Percentiles rank a stretch among this genome's conserved stretches.
These are phyloP conservation scores for Asbolus verrucosus DNA, from an alignment of 1,140 invertebrate genomes.

Conservation along the genomic window DNA sequence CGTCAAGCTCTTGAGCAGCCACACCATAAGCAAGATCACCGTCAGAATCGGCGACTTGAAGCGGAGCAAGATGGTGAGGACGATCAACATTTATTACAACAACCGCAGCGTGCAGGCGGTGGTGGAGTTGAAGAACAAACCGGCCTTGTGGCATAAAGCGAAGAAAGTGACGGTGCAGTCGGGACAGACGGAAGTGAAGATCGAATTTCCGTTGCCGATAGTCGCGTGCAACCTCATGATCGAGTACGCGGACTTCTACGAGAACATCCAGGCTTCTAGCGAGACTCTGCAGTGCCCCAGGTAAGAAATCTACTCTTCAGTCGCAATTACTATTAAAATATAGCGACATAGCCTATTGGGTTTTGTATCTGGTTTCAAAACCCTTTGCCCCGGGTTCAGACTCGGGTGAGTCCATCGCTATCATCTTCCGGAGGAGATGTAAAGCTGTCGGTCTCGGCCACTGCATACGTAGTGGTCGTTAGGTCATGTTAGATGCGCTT, in stretches of 20 bases:
- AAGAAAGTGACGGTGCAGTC: conserved; percentile 90
- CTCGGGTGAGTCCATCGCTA: no score
- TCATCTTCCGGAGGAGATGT: no score
- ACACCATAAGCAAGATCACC: conserved; percentile 94
- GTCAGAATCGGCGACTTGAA: conserved; percentile 95
- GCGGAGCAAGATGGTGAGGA: conserved; percentile 96
- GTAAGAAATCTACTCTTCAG: no score
- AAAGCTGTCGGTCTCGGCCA: no score
- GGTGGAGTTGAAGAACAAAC: conserved; percentile 96
- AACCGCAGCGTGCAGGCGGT: conserved; percentile 96
- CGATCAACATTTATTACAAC: conserved; percentile 97
- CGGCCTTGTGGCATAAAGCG: conserved; percentile 96
- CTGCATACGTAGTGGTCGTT: no score
- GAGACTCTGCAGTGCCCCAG: conserved; percentile 96
- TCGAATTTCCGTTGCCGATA: conserved; percentile 96
- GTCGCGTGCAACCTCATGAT: conserved; percentile 99
- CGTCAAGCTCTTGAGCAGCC: conserved; percentile 93
- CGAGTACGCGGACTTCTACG: conserved; percentile 98
- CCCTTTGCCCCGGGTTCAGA: no score
- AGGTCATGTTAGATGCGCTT: no score
- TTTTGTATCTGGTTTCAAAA: no score
- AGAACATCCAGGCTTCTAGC: conserved; percentile 82
- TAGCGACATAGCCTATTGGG: no score
- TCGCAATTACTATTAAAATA: no score
- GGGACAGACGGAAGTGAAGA: conserved; percentile 95